These are phyloP conservation scores for Crotalus helleri DNA, from an alignment of 2,113 vertebrate species.

Conservation along the genomic window DNA sequence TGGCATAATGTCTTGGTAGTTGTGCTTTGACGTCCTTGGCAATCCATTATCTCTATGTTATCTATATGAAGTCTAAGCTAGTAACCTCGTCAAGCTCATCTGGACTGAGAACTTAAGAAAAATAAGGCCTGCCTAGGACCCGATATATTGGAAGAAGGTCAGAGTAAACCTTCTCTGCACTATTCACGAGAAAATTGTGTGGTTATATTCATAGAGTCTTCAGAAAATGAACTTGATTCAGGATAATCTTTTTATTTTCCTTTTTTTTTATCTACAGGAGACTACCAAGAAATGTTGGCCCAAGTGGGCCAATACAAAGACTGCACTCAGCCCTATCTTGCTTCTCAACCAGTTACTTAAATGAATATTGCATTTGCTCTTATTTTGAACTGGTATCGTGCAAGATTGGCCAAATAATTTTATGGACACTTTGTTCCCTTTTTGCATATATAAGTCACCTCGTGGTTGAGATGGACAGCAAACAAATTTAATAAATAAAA, in stretches of 20 bases:
- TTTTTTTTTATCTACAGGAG: not conserved
- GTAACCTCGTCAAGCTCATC: not conserved
- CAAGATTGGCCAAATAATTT: no score
- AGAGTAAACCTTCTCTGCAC: not conserved
- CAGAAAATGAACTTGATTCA: not conserved
- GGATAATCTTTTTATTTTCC: no score
- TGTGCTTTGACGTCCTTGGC: not conserved
- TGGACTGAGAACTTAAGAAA: not conserved
- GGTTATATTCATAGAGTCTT: not conserved
- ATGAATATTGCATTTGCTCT: no score
- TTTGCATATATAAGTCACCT: no score
- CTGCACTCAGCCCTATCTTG: not conserved
- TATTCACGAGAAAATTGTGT: not conserved
- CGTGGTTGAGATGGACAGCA: no score
- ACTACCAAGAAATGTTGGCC: not conserved
- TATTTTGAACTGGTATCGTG: no score
- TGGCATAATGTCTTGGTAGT: not conserved
- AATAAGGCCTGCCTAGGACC: no score
- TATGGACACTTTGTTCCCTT: no score
- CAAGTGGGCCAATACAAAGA: not conserved
- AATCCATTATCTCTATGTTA: not conserved
- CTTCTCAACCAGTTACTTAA: not conserved
- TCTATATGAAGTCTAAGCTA: not conserved
- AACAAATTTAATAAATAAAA: no score
- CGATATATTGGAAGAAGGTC: not conserved